Percentiles rank a stretch among this genome's conserved stretches.
phyloP scores from a whole-genome alignment of 2,888 invertebrate species.

The Apamea sordens region DNA sequence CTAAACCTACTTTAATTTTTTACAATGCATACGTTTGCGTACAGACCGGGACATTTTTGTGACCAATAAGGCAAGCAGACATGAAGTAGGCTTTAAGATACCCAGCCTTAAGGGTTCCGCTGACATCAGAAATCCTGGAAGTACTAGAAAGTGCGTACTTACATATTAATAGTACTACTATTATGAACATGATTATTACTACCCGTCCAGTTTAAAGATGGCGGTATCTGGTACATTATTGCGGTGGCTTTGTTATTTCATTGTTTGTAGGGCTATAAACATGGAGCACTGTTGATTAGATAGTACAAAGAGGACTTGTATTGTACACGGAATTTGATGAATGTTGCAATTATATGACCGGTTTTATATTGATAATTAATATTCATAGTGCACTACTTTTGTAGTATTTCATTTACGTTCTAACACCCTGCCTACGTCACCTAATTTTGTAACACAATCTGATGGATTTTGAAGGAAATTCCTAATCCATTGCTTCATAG shows the following conservation, averaged over 20 bases:
- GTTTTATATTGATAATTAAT: conserved; percentile 53
- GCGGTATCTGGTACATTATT: conserved; percentile 35
- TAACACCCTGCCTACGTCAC: not conserved
- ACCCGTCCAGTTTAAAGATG: conserved; percentile 44
- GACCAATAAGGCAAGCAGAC: not conserved
- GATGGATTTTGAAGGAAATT: not conserved
- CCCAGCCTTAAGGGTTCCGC: not conserved
- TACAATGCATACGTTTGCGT: not conserved
- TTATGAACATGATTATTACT: conserved; percentile 31
- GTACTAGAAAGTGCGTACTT: conserved; percentile 30
- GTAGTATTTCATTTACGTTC: conserved; percentile 7
- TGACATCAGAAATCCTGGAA: conserved; percentile 13
- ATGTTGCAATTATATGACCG: conserved; percentile 53
- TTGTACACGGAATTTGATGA: conserved; percentile 57
- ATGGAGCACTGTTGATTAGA: conserved; percentile 61
- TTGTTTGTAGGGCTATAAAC: conserved; percentile 56
- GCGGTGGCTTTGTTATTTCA: conserved; percentile 53
- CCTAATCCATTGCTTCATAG: not conserved
- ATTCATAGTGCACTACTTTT: conserved; percentile 46
- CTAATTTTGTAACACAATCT: not conserved
- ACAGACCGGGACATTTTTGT: conserved; percentile 1
- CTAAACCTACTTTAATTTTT: not conserved
- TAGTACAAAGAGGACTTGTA: conserved; percentile 54
- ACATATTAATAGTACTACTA: conserved; percentile 1
- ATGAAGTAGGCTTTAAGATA: not conserved